Conservation (phyloP, 2,113 vertebrate genomes). For the Daphoenositta chrysoptera region DNA sequence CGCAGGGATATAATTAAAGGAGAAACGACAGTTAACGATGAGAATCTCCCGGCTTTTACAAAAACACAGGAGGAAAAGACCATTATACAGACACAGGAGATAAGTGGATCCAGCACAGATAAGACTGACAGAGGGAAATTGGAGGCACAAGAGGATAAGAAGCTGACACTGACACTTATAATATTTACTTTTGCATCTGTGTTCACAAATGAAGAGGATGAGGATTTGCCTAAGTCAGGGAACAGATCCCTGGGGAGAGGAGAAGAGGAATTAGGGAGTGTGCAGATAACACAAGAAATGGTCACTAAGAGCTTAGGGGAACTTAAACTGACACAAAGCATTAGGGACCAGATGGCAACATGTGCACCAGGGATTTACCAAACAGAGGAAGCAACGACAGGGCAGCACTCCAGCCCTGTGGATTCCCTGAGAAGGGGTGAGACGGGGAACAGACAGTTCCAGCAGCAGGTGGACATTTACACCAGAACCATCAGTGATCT, state of each 20-base stretch:
- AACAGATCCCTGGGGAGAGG: neutral
- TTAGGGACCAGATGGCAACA: neutral
- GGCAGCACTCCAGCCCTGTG: neutral
- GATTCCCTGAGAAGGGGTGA: neutral
- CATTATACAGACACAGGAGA: neutral
- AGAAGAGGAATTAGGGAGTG: neutral
- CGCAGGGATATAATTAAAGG: neutral
- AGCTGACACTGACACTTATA: neutral
- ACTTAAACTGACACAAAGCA: neutral
- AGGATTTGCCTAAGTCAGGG: constrained; percentile 41
- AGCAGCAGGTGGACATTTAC: neutral
- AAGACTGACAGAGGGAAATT: constrained; percentile 47
- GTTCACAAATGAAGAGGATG: constrained; percentile 11
- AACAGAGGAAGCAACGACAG: neutral
- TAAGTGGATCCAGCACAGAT: constrained; percentile 15
- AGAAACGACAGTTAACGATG: neutral
- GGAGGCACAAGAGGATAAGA: constrained; percentile 31
- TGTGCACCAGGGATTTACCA: neutral
- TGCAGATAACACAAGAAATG: neutral
- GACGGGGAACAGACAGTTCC: neutral
- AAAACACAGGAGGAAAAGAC: neutral
- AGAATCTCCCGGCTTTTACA: neutral
- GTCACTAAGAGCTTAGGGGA: constrained; percentile 5
- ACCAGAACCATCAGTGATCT: neutral
- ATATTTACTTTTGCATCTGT: constrained; percentile 41